A percentile compares a stretch with the other conserved stretches of the same genome.
These are phyloP conservation scores for Irena cyanogastra DNA, from an alignment of 2,113 vertebrate species.

Conservation along the genomic window DNA sequence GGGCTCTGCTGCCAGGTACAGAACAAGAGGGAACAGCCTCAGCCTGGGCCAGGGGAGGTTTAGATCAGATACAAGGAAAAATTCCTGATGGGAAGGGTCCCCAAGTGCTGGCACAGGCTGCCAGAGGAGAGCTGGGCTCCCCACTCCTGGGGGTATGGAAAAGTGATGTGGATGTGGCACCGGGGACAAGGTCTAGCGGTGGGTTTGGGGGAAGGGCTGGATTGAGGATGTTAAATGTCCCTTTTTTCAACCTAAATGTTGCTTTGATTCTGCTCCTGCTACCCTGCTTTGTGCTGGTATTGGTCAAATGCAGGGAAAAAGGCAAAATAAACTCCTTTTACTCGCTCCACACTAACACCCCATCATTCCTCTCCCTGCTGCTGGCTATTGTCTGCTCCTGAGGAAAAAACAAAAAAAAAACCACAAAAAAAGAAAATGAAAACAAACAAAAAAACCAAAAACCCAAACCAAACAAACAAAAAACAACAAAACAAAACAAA, in stretches of 20 bases:
- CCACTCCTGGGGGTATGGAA: neutral
- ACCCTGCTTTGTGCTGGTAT: neutral
- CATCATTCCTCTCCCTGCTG: neutral
- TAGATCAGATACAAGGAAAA: neutral
- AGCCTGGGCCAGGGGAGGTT: neutral
- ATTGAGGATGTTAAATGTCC: neutral
- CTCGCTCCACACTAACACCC: neutral
- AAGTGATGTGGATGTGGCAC: neutral
- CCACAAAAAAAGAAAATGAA: too few relatives aligned
- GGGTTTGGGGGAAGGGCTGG: neutral
- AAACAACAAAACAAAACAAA: too few relatives aligned
- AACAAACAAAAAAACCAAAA: too few relatives aligned
- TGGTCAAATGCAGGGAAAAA: rapidly evolving
- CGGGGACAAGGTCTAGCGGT: neutral
- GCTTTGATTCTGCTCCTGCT: neutral
- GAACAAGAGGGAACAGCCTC: rapidly evolving
- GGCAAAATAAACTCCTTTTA: neutral
- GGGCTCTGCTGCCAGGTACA: neutral
- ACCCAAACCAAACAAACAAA: too few relatives aligned
- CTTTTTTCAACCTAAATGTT: neutral
- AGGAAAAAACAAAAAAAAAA: neutral
- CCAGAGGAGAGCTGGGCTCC: neutral
- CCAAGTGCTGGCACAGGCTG: neutral
- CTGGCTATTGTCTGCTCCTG: rapidly evolving
- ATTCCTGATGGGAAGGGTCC: neutral